Conservation (phyloP, 2,113 vertebrate genomes). For the Pavo muticus region DNA sequence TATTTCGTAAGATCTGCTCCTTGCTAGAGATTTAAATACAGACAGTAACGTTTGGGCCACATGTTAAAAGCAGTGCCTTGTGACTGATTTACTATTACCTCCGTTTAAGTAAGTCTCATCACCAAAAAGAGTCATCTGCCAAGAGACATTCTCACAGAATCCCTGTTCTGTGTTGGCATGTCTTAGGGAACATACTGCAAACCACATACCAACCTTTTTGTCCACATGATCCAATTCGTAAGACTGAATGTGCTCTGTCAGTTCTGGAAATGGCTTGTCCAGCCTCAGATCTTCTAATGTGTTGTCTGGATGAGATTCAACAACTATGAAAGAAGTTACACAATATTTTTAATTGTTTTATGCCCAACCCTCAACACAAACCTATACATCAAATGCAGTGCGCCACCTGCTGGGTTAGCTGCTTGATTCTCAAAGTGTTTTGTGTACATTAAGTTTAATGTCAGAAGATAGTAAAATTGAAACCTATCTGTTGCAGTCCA, state of each 20-base stretch:
- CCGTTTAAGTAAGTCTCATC: not conserved
- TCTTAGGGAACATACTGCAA: not conserved
- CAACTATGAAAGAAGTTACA: constrained; percentile 77
- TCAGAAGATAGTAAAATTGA: too few relatives aligned
- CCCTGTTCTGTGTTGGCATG: not conserved
- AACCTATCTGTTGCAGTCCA: not conserved
- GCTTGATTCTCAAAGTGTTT: not conserved
- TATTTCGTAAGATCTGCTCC: not conserved
- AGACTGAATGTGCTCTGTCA: constrained; percentile 87
- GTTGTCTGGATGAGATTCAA: constrained; percentile 98
- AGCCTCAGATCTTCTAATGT: constrained; percentile 92
- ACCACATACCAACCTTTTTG: constrained; percentile 85
- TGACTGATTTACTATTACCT: not conserved
- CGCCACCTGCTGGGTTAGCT: not conserved
- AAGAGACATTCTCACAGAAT: not conserved
- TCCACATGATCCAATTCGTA: constrained; percentile 93
- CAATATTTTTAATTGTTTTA: not conserved
- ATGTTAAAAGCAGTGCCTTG: not conserved
- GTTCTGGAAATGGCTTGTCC: constrained; percentile 91
- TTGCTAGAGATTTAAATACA: not conserved
- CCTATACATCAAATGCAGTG: not conserved
- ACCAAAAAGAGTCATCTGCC: not conserved
- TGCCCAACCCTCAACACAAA: not conserved
- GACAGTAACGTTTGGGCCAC: not conserved
- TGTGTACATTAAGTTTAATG: not conserved